These are phyloP conservation scores for Alaudala cheleensis DNA, from an alignment of 2,113 vertebrate genomes.

Conservation along the genomic window DNA sequence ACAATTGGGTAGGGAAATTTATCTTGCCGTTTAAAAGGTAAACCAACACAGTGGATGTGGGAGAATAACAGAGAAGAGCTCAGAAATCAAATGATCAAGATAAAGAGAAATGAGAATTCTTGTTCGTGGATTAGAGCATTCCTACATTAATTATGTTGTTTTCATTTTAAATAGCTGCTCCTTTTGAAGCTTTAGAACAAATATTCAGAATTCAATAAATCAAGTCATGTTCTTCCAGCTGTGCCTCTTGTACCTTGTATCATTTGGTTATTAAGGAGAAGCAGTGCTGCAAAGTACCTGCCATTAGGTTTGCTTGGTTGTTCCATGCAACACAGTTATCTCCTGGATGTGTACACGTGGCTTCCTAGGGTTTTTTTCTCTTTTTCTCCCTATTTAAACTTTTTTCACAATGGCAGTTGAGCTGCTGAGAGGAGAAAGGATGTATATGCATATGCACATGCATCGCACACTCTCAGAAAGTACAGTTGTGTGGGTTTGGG, in stretches of 20 bases:
- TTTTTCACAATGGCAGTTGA: not conserved
- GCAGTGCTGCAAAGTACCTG: not conserved
- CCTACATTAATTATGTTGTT: not conserved
- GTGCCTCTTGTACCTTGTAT: not conserved
- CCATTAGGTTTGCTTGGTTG: not conserved
- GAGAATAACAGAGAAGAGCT: not conserved
- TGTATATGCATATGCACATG: rapidly evolving
- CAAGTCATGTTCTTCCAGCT: not conserved
- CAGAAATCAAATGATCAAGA: not conserved
- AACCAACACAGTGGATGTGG: not conserved
- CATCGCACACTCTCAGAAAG: not conserved
- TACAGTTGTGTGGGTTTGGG: not conserved
- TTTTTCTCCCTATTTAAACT: not conserved
- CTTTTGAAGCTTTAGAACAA: not conserved
- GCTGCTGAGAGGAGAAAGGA: not conserved
- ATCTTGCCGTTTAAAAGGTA: not conserved
- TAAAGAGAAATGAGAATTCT: not conserved
- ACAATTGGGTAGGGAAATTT: not conserved
- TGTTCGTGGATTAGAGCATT: not conserved
- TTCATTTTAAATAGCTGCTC: not conserved
- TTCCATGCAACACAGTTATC: not conserved
- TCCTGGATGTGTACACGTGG: not conserved
- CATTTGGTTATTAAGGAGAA: not conserved
- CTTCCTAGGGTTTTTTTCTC: not conserved
- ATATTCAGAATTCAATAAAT: not conserved